Evolutionary conservation across 1,140 invertebrate species (phyloP), one percentile per base, ranked within the genome.

Genomic region (Aradophagus sp.): DNA sequence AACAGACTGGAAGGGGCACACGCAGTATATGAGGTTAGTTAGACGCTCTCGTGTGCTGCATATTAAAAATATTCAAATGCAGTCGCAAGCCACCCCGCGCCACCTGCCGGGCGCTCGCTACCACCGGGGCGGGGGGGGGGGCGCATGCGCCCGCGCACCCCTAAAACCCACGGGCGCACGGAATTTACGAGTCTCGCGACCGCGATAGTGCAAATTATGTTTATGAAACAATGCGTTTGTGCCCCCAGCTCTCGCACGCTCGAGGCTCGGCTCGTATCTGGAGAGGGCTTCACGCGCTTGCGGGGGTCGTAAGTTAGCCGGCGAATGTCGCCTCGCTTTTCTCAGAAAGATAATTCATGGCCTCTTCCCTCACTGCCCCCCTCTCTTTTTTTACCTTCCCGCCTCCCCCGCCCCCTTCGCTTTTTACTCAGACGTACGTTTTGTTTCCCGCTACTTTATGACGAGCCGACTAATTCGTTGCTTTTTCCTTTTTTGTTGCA

Each of bases 11-110:
- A 44, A 52, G 52, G 66, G 61, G 23, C 38, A 13, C 76, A 11
- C 44, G 13, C 76, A 73, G 71, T 77, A 76, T 74, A 76, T 73
- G 76, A 77, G 77, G 76, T 80, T 83, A 81, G 81, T 84, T 83
- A 82, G 78, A 70, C 50, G 73, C 50, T 52, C 73, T 66, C 76
- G 74, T 76, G 79, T 70, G 75, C 65, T 75, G 80, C 81, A 82
- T 85, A 84, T 84, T 85, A 84, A 85, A 83, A 83, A 79, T 80
- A 82, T 82, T 83, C 76, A 79, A 84, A 83, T 84, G 74, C 61
- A 48, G 71, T 23, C 53, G 55, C 50, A 50, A 29, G 17, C 32
- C 27, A n/a, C 36, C 44, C 34, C 45, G 20, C 55, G 42, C 39
- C 32, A 29, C 52, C 59, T 19, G 32, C 36, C 34, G 38, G n/a